A percentile compares a stretch with the other conserved stretches of the same genome.
phyloP scores from a whole-genome alignment of 1,140 invertebrate species.

The Bombus terrestris region DNA sequence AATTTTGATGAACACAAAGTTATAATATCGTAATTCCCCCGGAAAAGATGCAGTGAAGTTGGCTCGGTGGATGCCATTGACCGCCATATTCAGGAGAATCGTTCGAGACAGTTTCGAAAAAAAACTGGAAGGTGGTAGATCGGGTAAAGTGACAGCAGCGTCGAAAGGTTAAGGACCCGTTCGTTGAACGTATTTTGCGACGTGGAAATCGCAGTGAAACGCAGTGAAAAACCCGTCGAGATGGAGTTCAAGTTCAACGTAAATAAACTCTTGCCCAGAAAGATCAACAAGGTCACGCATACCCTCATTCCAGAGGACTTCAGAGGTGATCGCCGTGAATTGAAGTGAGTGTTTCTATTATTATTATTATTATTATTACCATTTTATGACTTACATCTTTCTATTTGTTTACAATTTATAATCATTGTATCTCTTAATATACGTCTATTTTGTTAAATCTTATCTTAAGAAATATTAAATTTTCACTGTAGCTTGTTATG shows the following conservation, averaged over 20 bases:
- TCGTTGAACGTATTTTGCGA: neutral
- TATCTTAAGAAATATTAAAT: neutral
- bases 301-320: slow-evolving; percentile 85
- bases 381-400: neutral
- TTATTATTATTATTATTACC: too few relatives aligned
- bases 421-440: too few relatives aligned
- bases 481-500: neutral
- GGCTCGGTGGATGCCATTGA: slow-evolving; percentile 57
- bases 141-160: slow-evolving; percentile 22
- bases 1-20: neutral
- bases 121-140: slow-evolving; percentile 31
- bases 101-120: slow-evolving; percentile 34
- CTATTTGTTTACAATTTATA: neutral
- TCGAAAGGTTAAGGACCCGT: slow-evolving; percentile 27
- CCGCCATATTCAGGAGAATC: slow-evolving; percentile 64
- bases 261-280: slow-evolving; percentile 83
- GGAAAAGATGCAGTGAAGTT: slow-evolving; percentile 56
- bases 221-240: slow-evolving; percentile 2
- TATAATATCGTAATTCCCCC: slow-evolving; percentile 6
- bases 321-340: slow-evolving; percentile 84
- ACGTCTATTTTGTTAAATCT: too few relatives aligned
- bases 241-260: slow-evolving; percentile 87
- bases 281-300: slow-evolving; percentile 85
- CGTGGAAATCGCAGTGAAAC: neutral
- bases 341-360: slow-evolving; percentile 81